phyloP scores from a whole-genome alignment of 2,888 invertebrate genomes.

The Tenthredo amoena region DNA sequence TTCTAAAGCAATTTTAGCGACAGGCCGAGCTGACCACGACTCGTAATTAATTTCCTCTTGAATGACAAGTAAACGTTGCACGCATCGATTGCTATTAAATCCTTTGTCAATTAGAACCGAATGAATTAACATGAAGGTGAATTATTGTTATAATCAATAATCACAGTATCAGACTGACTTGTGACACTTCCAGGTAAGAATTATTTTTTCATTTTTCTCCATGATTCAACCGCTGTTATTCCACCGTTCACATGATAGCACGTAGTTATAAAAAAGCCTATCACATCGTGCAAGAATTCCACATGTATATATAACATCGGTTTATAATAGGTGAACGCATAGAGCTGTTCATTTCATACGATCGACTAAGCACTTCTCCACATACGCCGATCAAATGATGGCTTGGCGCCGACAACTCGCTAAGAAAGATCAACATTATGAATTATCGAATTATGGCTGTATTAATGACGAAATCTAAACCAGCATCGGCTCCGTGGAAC shows the following conservation, averaged over 20 bases:
- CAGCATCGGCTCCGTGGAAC: neutral
- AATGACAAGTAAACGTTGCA: neutral
- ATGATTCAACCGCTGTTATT: neutral
- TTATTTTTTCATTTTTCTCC: neutral
- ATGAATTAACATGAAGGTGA: slow-evolving; percentile 6
- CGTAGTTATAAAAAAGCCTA: neutral
- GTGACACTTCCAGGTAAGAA: neutral
- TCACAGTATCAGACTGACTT: neutral
- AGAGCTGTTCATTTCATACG: neutral
- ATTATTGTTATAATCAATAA: neutral
- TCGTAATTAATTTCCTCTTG: slow-evolving; percentile 5
- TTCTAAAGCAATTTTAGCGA: neutral
- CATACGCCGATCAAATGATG: slow-evolving; percentile 4
- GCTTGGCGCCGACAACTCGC: slow-evolving; percentile 32
- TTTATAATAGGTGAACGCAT: neutral
- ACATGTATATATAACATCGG: neutral
- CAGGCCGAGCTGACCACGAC: neutral
- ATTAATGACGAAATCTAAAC: slow-evolving; percentile 1
- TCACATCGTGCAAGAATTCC: slow-evolving; percentile 26
- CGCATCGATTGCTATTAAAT: neutral
- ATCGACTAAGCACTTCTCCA: neutral
- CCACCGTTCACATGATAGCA: neutral
- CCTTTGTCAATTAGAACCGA: neutral
- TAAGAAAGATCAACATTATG: slow-evolving; percentile 19
- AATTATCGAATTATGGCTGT: slow-evolving; percentile 31